Base-by-base conservation (phyloP, 2,113 vertebrate species). In the Cephalopholis sonnerati region DNA sequence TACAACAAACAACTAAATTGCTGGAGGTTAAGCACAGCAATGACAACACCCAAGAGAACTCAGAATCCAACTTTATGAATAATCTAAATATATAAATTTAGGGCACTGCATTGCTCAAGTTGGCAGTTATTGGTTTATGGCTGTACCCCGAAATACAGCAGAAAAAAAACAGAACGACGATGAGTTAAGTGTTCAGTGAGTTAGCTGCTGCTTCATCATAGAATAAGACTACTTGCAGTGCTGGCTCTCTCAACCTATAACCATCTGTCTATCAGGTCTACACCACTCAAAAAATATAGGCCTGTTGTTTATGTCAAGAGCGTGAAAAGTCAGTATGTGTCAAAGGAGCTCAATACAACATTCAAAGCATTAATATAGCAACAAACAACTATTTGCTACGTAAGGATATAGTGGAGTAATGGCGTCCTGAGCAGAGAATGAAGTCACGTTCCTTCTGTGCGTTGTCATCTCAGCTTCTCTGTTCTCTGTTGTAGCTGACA, bases 1-100 rank as follows among this genome's bases (percentile, higher is more conserved):
- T 1, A 85, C 73, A 83, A 61, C 85, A 90, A 87, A 89, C 82
- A 90, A 24, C 75, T 68, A 74, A 48, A 89, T 81, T 65, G 81
- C 80, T 63, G 62, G 58, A 82, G 80, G 86, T 86, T 81, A 85
- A 13, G 64, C 78, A 66, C 72, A 75, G 65, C 24, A 16, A 61
- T 58, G 77, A 73, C 59, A 80, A 81, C 59, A 58, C 89, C 39
- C 87, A 53, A 41, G 68, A 74, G 79, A 81, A 22, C 36, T 48
- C 55, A 50, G 53, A 58, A 76, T 73, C 27, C 76, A 74, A 63
- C 74, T 69, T 75, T 17, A 86, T 75, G 65, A 81, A 81, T 75
- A 62, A 79, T 86, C n/a, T 48, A 67, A 74, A 68, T 71, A 44
- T 62, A 68, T 44, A 85, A n/a, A 82, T 84, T 36, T 65, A 76